Base-by-base conservation (phyloP, 2,797 vertebrate species). In the Remorina albescens region DNA sequence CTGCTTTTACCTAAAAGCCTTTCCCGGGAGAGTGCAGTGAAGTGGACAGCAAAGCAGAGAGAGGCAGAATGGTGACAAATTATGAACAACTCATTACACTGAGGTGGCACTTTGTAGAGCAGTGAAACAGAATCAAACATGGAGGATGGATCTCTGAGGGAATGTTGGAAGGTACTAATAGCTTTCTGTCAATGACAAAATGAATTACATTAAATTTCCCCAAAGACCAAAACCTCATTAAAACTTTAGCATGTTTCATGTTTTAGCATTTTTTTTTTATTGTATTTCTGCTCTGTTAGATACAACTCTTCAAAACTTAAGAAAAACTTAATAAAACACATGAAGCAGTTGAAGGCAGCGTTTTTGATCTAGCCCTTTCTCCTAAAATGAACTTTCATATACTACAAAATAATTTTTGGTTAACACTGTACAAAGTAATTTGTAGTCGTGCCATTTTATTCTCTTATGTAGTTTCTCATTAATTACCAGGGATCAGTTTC, bases 41-140 rank as follows among this genome's bases (percentile, higher is more conserved):
- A 77, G 84, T 87, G 90, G 89, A 86, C 89, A 76, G 81, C 78
- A 79, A 78, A 79, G 82, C 70, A 77, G 87, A 82, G 90, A 85
- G 88, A 91, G 72, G 83, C 81, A 87, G 66, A 86, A 82, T 78
- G 81, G 74, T 78, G 85, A 80, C 88, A 89, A 87, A 92, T 91
- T 91, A 92, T 91, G 88, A 92, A 92, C 88, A 89, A 90, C 69
- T 92, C 92, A 91, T 92, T 92, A 89, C 87, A 86, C 88, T 47
- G 76, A 82, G 87, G 81, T 83, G 88, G 84, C 81, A 69, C 81
- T 86, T 89, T 84, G 81, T 81, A 50, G 75, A 87, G 74, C 70
- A 63, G 69, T 66, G 78, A 86, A 91, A 82, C 71, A 81, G 74
- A 88, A 81, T 92, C 83, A 89, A 71, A 87, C 72, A 73, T 58